Evolutionary conservation across 2,113 vertebrate species (phyloP).

Genomic region (Ahaetulla prasina): DNA sequence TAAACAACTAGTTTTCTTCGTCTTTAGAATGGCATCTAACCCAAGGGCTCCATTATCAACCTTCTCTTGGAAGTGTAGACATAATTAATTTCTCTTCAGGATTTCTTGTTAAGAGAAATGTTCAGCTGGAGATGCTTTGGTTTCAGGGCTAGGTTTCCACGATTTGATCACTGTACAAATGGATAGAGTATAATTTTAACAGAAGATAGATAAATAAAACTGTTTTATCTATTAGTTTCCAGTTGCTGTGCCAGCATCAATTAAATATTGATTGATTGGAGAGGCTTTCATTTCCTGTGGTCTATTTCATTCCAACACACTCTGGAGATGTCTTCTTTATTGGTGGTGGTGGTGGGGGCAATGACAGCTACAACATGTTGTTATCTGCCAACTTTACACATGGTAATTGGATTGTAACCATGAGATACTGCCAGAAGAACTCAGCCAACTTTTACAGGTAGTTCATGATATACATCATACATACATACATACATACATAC

Average conservation of each 20-base stretch:
- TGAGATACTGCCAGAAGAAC: not conserved
- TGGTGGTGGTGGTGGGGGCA: not conserved
- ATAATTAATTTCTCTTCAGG: constrained; percentile 30
- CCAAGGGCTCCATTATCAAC: constrained; percentile 8
- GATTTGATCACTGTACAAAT: constrained; percentile 25
- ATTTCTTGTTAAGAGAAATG: constrained; percentile 37
- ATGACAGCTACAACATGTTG: not conserved
- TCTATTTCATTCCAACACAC: not conserved
- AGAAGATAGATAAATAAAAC: constrained; percentile 22
- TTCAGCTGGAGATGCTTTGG: constrained; percentile 1
- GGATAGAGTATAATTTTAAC: constrained; percentile 4
- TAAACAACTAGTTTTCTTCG: not conserved
- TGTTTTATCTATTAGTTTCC: constrained; percentile 28
- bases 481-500: too few relatives aligned
- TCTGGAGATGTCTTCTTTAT: not conserved
- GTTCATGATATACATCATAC: not conserved
- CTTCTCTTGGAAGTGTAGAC: constrained; percentile 6
- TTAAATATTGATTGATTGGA: constrained; percentile 33
- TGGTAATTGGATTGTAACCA: not conserved
- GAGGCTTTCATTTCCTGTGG: constrained; percentile 25
- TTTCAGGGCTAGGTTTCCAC: constrained; percentile 25
- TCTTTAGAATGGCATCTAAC: not conserved
- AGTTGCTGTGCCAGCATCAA: constrained; percentile 14
- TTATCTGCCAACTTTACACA: constrained; percentile 20
- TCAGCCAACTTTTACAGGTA: not conserved